Conservation (phyloP, 2,113 vertebrate genomes). For the Thinocorus orbignyianus region DNA sequence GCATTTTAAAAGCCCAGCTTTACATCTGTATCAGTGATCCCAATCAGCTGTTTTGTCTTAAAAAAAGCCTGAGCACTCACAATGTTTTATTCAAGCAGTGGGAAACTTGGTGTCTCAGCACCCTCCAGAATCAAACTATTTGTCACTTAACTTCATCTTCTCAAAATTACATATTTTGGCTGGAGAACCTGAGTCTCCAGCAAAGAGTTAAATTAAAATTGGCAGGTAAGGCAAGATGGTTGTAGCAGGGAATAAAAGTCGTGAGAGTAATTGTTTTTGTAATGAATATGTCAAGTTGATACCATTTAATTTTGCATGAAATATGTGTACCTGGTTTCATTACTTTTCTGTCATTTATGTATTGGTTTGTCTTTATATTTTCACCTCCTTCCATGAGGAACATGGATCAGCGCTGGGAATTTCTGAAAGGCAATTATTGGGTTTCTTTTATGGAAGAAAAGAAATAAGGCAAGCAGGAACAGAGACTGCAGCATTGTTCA, state of each 20-base stretch:
- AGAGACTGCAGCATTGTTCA: background rate
- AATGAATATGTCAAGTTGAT: background rate
- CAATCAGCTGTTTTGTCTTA: background rate
- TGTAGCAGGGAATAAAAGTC: background rate
- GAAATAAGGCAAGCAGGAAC: background rate
- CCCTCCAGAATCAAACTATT: background rate
- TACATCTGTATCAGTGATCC: background rate
- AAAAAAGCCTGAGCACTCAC: background rate
- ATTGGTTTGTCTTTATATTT: constrained; percentile 24
- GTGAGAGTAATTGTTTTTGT: background rate
- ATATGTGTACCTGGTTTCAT: background rate
- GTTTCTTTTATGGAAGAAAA: background rate
- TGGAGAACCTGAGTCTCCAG: background rate
- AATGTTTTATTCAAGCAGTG: background rate
- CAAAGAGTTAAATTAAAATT: constrained; percentile 15
- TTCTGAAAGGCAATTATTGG: background rate
- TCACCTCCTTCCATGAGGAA: background rate
- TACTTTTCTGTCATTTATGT: background rate
- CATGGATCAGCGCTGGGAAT: background rate
- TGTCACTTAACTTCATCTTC: background rate
- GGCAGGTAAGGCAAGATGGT: background rate
- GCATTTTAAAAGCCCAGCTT: background rate
- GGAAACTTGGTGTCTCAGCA: background rate
- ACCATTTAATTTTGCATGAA: constrained; percentile 14
- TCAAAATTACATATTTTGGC: background rate